Conservation (phyloP, 2,113 vertebrate genomes). For the Dromaius novaehollandiae region DNA sequence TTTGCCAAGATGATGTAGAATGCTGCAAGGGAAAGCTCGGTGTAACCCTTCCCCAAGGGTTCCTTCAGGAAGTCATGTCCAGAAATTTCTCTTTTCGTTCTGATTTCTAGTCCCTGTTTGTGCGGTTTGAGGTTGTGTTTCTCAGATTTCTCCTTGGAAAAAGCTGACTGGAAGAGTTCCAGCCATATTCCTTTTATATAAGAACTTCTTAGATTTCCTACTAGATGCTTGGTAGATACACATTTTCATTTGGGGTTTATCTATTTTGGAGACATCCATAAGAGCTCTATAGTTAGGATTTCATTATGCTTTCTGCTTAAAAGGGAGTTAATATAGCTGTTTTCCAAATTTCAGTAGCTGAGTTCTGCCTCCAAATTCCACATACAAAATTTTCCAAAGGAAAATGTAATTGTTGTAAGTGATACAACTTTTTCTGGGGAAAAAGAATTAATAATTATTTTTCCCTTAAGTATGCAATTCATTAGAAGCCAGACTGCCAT, state of each 20-base stretch:
- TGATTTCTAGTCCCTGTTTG: background rate
- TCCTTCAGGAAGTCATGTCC: background rate
- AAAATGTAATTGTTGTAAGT: background rate
- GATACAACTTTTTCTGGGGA: background rate
- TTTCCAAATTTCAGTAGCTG: background rate
- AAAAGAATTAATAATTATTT: background rate
- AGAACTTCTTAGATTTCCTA: background rate
- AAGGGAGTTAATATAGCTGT: background rate
- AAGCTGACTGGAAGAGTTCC: background rate
- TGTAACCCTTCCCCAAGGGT: background rate
- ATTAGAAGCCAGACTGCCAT: background rate
- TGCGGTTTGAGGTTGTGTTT: background rate
- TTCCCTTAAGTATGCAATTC: background rate
- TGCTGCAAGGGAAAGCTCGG: background rate
- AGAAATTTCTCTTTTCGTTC: background rate
- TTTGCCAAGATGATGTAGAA: background rate
- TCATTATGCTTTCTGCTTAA: background rate
- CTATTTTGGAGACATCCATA: background rate
- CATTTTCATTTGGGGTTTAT: background rate
- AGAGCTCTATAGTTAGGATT: background rate
- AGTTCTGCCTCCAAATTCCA: background rate
- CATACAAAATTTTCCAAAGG: background rate
- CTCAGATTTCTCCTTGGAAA: background rate
- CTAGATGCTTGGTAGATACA: background rate
- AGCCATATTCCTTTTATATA: background rate